Conservation (phyloP, 2,113 vertebrate genomes). For the Malurus elegans region DNA sequence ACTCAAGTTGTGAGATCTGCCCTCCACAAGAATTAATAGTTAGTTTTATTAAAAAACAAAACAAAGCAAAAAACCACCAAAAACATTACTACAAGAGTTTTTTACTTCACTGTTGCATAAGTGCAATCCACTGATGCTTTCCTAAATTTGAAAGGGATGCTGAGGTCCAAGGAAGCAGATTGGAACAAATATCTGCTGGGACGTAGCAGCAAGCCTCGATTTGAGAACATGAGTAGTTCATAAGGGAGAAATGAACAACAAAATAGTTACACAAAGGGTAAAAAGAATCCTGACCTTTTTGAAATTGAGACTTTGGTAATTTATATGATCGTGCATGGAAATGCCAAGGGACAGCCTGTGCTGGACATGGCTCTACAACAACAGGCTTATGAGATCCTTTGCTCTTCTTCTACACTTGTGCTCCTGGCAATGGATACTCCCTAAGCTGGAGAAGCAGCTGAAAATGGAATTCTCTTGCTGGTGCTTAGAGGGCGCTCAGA, state of each 20-base stretch:
- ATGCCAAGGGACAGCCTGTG: not conserved
- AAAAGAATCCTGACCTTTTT: not conserved
- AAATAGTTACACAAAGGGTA: not conserved
- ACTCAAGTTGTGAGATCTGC: not conserved
- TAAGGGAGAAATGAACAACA: not conserved
- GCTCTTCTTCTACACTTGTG: not conserved
- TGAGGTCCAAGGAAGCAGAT: not conserved
- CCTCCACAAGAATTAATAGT: not conserved
- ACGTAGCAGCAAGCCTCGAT: not conserved
- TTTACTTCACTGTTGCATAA: not conserved
- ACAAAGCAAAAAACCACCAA: not conserved
- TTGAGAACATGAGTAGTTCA: not conserved
- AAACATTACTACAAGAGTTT: not conserved
- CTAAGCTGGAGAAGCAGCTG: not conserved
- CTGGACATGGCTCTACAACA: not conserved
- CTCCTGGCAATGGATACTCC: not conserved
- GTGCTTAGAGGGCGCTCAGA: not conserved
- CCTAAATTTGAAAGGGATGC: not conserved
- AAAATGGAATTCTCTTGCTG: not conserved
- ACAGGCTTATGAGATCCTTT: not conserved
- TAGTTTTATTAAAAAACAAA: not conserved
- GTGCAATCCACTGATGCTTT: not conserved
- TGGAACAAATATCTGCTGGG: not conserved
- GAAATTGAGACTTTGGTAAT: not conserved
- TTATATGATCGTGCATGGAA: not conserved